Evolutionary conservation across 2,888 invertebrate genomes (phyloP).

Genomic region (Alviniconcha strummeri): DNA sequence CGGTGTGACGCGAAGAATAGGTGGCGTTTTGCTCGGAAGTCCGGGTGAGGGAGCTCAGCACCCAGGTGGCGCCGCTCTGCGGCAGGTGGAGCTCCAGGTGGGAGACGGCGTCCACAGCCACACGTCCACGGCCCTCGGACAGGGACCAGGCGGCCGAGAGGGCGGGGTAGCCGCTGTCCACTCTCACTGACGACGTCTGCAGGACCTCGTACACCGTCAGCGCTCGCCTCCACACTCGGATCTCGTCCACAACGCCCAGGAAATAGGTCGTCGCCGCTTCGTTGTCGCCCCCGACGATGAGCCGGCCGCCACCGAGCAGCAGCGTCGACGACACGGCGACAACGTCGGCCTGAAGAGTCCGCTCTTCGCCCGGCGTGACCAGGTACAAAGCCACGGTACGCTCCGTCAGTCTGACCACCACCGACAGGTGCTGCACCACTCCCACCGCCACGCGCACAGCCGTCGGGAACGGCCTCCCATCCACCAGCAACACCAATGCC

Average conservation of each 20-base stretch:
- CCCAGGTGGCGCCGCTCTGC: slow-evolving; percentile 27
- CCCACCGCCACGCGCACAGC: neutral
- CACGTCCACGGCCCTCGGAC: slow-evolving; percentile 35
- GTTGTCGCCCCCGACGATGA: slow-evolving; percentile 22
- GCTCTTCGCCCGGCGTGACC: neutral
- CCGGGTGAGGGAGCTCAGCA: slow-evolving; percentile 16
- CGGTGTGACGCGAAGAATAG: slow-evolving; percentile 4
- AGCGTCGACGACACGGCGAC: neutral
- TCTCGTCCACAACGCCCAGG: slow-evolving; percentile 42
- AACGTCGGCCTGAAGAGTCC: neutral
- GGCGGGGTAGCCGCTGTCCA: slow-evolving; percentile 30
- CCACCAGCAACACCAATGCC: slow-evolving; percentile 34
- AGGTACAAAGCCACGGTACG: slow-evolving; percentile 22
- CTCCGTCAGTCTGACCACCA: neutral
- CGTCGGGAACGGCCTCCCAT: neutral
- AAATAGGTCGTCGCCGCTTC: slow-evolving; percentile 30
- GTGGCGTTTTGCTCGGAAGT: neutral
- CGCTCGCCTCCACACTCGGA: slow-evolving; percentile 49
- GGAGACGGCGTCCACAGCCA: slow-evolving; percentile 34
- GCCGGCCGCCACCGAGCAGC: slow-evolving; percentile 4
- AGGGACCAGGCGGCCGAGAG: slow-evolving; percentile 42
- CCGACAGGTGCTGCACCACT: slow-evolving; percentile 20
- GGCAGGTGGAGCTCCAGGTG: slow-evolving; percentile 36
- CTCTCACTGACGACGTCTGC: slow-evolving; percentile 30
- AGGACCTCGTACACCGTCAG: slow-evolving; percentile 41